Base-by-base conservation (phyloP, 2,888 invertebrate species). In the Eustalomyia histrio region DNA sequence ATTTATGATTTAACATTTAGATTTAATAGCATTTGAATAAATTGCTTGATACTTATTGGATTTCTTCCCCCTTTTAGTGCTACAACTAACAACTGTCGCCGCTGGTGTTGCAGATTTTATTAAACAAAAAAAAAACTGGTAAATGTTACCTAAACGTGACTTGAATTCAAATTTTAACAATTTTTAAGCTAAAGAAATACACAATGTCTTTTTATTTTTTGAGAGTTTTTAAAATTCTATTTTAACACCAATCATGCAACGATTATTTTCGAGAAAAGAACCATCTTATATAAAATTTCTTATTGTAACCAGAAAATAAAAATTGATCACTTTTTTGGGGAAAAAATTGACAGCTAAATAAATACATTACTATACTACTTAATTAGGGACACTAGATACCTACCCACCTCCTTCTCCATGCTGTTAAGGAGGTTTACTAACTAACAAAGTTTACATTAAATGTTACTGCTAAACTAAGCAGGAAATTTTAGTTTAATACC, bases 401-500 rank as follows among this genome's bases (percentile, higher is more conserved):
- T 21, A 2, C 21, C 21, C 21, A 21, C 4, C 21, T 21, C 21
- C 21, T 3, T 21, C 21, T 21, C 21, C 4, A 21, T 21, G 21
- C 2, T 3, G 21, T 5, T 1, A 43, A 5, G 14, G 52, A 21
- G 52, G 18, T 52, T 21, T 21, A 10, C 52, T 17, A n/a, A 55
- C 4, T 29, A 33, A 4, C 5, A 10, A 55, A 57, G 55, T 55
- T 29, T 3, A 21, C 21, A 21, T 21, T 3, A 21, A 21, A 57
- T 29, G n/a, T 72, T 67, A 67, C 16, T 21, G 67, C 61, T 65
- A 65, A 72, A 72, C 67, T 72, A 72, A 67, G 72, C 78, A 65
- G 60, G 33, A 67, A 78, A 78, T 72, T 72, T 78, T 72, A 55
- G 72, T 78, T 67, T 72, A 72, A 78, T 78, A 78, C 29, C 16